Evolutionary conservation across 2,797 vertebrate species (phyloP).

Genomic region (Mus spretus): DNA sequence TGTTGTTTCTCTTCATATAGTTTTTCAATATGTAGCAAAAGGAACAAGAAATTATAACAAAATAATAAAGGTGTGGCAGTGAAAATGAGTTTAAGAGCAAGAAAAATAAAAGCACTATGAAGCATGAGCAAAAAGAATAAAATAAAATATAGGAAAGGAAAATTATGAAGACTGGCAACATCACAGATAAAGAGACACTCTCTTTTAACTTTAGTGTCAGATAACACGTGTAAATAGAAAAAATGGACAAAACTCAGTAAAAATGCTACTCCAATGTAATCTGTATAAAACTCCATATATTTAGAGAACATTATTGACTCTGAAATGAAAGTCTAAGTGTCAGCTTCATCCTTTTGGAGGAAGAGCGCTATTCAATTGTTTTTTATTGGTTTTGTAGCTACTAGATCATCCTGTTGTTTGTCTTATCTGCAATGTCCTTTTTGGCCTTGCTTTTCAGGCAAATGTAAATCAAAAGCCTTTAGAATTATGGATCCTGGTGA

Average conservation of each 20-base stretch:
- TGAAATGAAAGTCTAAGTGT: slow-evolving; percentile 68
- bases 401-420: slow-evolving; percentile 85
- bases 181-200: slow-evolving; percentile 13
- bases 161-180: not conserved
- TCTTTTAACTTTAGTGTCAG: slow-evolving; percentile 9
- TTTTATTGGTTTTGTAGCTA: slow-evolving; percentile 83
- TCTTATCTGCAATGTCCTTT: slow-evolving; percentile 86
- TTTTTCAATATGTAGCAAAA: not conserved
- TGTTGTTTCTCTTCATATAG: not conserved
- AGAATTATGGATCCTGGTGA: slow-evolving; percentile 87
- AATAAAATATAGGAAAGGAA: slow-evolving; percentile 17
- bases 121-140: not conserved
- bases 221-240: slow-evolving; percentile 66
- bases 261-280: slow-evolving; percentile 70
- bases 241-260: slow-evolving; percentile 72
- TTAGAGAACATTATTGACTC: slow-evolving; percentile 72
- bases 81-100: not conserved
- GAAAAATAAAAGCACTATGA: slow-evolving; percentile 9
- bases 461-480: slow-evolving; percentile 89
- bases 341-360: slow-evolving; percentile 75
- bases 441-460: slow-evolving; percentile 86
- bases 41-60: not conserved
- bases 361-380: slow-evolving; percentile 77
- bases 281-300: slow-evolving; percentile 75
- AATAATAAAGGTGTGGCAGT: not conserved